phyloP scores from a whole-genome alignment of 23 tunicate genomes.

The Trididemnum clinides region DNA sequence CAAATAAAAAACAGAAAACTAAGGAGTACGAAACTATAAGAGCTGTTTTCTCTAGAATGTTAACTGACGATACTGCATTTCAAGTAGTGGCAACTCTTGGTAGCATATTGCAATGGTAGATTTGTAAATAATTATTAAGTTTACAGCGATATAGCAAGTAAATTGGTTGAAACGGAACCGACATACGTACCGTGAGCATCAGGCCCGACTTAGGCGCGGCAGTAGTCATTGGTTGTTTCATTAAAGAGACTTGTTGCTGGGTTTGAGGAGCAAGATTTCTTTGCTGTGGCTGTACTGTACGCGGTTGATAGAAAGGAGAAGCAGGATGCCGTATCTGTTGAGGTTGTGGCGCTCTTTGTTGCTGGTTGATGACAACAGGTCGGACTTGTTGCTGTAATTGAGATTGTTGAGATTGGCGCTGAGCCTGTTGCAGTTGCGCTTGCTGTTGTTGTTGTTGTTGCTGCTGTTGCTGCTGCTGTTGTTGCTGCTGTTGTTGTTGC shows the following conservation, averaged over 20 bases:
- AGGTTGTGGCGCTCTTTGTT: not conserved
- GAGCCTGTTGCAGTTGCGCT: not conserved
- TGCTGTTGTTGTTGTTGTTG: not conserved
- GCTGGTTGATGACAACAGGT: not conserved
- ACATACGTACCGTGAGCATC: slow-evolving; percentile 35
- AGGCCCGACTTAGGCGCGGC: slow-evolving; percentile 43
- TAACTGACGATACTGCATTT: too few relatives aligned
- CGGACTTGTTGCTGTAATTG: slow-evolving; percentile 13
- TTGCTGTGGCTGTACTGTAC: not conserved
- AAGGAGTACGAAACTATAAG: too few relatives aligned
- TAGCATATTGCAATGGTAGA: too few relatives aligned
- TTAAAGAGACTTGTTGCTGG: slow-evolving; percentile 18
- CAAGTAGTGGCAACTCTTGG: too few relatives aligned
- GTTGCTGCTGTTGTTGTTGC: not conserved
- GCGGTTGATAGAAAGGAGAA: too few relatives aligned
- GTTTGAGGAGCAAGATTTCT: too few relatives aligned
- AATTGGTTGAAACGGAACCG: too few relatives aligned
- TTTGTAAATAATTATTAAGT: too few relatives aligned
- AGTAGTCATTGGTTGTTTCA: slow-evolving; percentile 8
- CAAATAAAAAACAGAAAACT: too few relatives aligned
- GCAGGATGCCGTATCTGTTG: too few relatives aligned
- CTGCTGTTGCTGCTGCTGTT: not conserved
- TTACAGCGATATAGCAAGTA: too few relatives aligned
- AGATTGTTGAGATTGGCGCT: not conserved
- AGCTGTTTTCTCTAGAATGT: too few relatives aligned